Evolutionary conservation across 2,113 vertebrate genomes (phyloP).

Genomic region (Vombatus ursinus): DNA sequence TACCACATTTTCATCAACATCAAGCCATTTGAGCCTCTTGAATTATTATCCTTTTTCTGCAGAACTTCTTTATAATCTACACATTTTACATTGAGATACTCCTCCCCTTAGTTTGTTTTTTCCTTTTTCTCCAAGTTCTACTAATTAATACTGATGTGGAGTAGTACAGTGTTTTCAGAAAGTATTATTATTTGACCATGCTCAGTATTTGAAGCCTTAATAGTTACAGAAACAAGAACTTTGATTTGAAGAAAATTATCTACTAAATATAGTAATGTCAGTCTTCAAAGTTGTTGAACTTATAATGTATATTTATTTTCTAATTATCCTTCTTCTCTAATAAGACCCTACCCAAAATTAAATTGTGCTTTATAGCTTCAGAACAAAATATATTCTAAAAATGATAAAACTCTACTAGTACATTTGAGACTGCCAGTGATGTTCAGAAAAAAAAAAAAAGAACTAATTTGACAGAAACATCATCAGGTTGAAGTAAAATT

Average conservation of each 20-base stretch:
- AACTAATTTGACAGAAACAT: not conserved
- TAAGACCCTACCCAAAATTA: constrained; percentile 11
- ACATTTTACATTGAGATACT: not conserved
- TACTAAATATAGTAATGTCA: not conserved
- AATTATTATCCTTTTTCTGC: constrained; percentile 11
- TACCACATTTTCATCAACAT: constrained; percentile 9
- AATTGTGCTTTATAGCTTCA: constrained; percentile 9
- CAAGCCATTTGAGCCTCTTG: constrained; percentile 15
- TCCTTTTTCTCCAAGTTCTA: not conserved
- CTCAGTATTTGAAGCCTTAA: not conserved
- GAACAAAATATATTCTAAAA: not conserved
- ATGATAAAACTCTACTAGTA: not conserved
- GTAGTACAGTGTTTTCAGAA: constrained; percentile 9
- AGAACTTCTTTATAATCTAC: not conserved
- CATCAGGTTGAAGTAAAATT: not conserved
- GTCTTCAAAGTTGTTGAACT: not conserved
- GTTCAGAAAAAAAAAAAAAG: not conserved
- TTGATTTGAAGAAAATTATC: not conserved
- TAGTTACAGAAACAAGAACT: not conserved
- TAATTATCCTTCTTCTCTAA: constrained; percentile 17
- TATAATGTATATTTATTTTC: not conserved
- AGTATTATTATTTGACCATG: not conserved
- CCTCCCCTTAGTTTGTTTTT: not conserved
- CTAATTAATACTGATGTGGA: not conserved
- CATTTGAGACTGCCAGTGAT: not conserved